phyloP scores from a whole-genome alignment of 1,140 invertebrate species.

The Bactericera cockerelli region DNA sequence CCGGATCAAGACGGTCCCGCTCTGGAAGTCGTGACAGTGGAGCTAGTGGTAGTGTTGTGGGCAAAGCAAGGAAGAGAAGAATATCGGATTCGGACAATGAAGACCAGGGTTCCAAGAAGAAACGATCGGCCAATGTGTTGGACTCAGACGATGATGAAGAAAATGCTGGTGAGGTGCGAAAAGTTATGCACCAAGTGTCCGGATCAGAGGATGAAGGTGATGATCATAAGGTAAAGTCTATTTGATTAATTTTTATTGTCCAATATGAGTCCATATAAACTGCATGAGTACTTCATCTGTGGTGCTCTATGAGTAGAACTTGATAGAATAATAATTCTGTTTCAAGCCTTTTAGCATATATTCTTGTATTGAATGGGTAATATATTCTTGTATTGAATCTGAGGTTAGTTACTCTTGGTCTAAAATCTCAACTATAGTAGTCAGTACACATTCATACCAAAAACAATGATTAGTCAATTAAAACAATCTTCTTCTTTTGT shows the following conservation, averaged over 20 bases:
- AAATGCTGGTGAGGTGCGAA: background rate
- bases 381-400: no score
- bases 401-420: no score
- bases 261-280: background rate
- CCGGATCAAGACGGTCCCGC: conserved; percentile 25
- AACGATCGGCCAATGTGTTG: conserved; percentile 14
- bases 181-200: conserved; percentile 1
- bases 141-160: conserved; percentile 17
- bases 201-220: conserved; percentile 21
- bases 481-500: no score
- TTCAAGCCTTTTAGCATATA: no score
- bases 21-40: conserved; percentile 18
- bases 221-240: conserved; percentile 9
- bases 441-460: no score
- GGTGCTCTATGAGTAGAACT: background rate
- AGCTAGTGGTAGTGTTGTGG: conserved; percentile 14
- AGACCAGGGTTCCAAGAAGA: conserved; percentile 23
- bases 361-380: no score
- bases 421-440: no score
- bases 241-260: background rate
- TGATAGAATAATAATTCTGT: background rate
- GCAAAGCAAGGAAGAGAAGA: conserved; percentile 19
- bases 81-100: conserved; percentile 29
- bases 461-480: no score
- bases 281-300: background rate